A percentile compares a stretch with the other conserved stretches of the same genome.
Evolutionary conservation across 2,113 vertebrate genomes (phyloP).

Genomic region (Delphinapterus leucas): DNA sequence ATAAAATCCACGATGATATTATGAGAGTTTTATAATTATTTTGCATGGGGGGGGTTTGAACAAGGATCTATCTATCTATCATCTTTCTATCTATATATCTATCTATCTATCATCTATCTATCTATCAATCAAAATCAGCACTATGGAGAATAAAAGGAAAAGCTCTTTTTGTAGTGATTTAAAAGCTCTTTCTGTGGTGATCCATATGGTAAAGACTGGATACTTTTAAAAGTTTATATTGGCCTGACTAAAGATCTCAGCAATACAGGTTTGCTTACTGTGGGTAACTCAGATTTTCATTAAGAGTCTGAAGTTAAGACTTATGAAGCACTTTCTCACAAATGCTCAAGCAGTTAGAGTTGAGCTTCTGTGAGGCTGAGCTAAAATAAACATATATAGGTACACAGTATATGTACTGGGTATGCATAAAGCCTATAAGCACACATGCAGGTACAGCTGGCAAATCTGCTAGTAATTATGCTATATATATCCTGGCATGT

Average conservation of each 20-base stretch:
- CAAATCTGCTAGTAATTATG: background rate
- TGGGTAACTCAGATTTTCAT: background rate
- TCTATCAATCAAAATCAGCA: background rate
- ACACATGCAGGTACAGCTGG: background rate
- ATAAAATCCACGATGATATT: background rate
- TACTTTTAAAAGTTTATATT: background rate
- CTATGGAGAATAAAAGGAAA: background rate
- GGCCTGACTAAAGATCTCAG: background rate
- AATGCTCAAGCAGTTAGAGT: background rate
- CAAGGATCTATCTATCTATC: background rate
- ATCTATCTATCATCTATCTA: too few species aligned
- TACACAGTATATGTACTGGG: too few species aligned
- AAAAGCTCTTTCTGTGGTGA: background rate
- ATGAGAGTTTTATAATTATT: background rate
- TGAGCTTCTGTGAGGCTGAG: background rate
- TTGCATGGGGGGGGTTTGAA: background rate
- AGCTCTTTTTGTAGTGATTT: background rate
- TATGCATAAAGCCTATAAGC: background rate
- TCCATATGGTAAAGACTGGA: background rate
- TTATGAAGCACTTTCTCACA: background rate
- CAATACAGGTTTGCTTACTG: background rate
- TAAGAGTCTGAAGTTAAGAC: background rate
- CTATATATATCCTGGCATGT: too few species aligned
- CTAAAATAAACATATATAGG: background rate
- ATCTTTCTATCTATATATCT: background rate